Evolutionary conservation across 2,113 vertebrate species (phyloP), one percentile per base, ranked within the genome.

Genomic region (Acrocephalus arundinaceus): DNA sequence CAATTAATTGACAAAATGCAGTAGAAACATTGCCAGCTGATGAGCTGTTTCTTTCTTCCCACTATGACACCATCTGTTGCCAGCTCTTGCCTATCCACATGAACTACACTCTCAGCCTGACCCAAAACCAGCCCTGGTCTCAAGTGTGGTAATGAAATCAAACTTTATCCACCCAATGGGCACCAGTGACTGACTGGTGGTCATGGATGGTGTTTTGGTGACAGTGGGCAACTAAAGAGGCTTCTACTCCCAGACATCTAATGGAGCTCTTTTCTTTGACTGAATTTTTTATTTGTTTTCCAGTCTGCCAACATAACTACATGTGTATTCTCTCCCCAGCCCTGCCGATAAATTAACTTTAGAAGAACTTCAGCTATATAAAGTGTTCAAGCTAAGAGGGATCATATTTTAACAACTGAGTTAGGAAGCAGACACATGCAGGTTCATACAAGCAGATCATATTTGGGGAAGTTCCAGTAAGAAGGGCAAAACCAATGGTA

Each of bases 41-140:
- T 78, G 84, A 94, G 73, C 45, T 93, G 61, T 67, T 61, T 81
- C 76, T 74, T 90, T 87, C 68, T 86, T 92, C 94, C 93, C 84
- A 63, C 77, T 86, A 37, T n/a, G 77, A 77, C 55, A 48, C 76
- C 82, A 88, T 85, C 89, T 92, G 59, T 65, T 85, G 61, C 76
- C 87, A 91, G 70, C 65, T 89, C 68, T 74, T 74, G 21, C 68
- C 59, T 52, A 25, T 71, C 66, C 48, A 54, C 24, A 9, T 7
- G 39, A 55, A 37, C 43, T 13, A 37, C 23, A 25, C 15, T 65
- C 45, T 63, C 52, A 84, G 59, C 48, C 27, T 68, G 76, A 85
- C 59, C 75, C 51, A 90, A 58, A 65, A 57, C 41, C 49, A 91
- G 35, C 3, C 39, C 57, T 37, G 17, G 33, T 75, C 65, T 89